Evolutionary conservation across 2,888 invertebrate genomes (phyloP).

Genomic region (Chromoteleia sp.): DNA sequence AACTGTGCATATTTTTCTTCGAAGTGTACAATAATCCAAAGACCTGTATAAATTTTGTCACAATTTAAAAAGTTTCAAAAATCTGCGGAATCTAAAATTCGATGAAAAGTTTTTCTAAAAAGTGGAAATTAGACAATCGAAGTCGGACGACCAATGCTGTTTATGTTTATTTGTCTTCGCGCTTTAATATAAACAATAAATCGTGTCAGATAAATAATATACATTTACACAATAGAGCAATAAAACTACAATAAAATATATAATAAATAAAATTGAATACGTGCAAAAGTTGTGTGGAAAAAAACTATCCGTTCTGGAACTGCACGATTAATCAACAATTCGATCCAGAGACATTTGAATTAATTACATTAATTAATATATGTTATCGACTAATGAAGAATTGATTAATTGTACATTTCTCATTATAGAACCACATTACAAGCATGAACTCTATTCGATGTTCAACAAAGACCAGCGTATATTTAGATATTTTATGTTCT

Average conservation of each 20-base stretch:
- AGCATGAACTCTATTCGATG: slow-evolving; percentile 25
- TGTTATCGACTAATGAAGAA: not conserved
- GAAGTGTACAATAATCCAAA: not conserved
- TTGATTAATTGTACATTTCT: slow-evolving; percentile 22
- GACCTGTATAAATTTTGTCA: slow-evolving; percentile 15
- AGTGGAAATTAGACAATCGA: no score
- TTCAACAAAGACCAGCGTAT: slow-evolving; percentile 33
- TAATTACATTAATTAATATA: slow-evolving; percentile 23
- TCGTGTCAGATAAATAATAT: slow-evolving; percentile 37
- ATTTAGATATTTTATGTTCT: slow-evolving; percentile 7
- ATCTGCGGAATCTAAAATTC: no score
- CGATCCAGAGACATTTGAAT: not conserved
- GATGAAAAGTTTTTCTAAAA: no score
- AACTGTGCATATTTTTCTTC: slow-evolving; percentile 31
- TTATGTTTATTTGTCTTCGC: not conserved
- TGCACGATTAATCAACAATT: not conserved
- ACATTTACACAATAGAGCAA: slow-evolving; percentile 49
- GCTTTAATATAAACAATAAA: not conserved
- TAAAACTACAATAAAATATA: slow-evolving; percentile 64
- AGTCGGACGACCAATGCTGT: not conserved
- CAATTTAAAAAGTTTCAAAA: not conserved
- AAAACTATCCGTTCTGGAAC: slow-evolving; percentile 1
- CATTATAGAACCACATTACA: slow-evolving; percentile 6
- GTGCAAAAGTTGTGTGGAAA: slow-evolving; percentile 15
- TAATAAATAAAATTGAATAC: slow-evolving; percentile 61